These are phyloP conservation scores for Pangasius krempfi DNA, from an alignment of 2,797 vertebrate species.

Conservation along the genomic window DNA sequence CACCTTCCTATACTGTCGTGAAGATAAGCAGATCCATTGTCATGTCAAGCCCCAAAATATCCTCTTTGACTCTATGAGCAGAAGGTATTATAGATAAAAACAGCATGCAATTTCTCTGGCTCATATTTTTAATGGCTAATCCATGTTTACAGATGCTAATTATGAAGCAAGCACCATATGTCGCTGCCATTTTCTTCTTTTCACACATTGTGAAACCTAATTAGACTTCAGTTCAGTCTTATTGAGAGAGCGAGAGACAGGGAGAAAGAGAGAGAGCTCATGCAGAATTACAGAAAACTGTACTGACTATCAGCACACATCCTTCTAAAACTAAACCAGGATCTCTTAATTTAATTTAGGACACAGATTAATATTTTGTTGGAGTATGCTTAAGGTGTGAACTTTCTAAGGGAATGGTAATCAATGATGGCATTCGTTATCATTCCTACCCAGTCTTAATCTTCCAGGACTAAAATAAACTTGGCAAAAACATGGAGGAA, in stretches of 20 bases:
- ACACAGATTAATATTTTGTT: background rate
- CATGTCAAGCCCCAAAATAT: constrained; percentile 52
- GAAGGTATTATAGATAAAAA: constrained; percentile 68
- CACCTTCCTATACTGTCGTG: constrained; percentile 52
- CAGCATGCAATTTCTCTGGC: constrained; percentile 56
- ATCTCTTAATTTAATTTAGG: background rate
- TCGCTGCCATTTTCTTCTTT: constrained; percentile 69
- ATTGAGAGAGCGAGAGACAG: constrained; percentile 51
- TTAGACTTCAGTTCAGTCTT: constrained; percentile 67
- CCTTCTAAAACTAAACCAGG: background rate
- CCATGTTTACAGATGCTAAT: constrained; percentile 75
- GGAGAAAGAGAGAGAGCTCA: constrained; percentile 31
- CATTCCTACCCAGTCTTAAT: background rate
- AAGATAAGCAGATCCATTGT: constrained; percentile 66
- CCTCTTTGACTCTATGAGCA: constrained; percentile 70
- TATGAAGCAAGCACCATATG: constrained; percentile 74
- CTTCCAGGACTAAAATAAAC: background rate
- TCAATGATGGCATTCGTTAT: background rate
- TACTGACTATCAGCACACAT: background rate
- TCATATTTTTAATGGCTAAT: constrained; percentile 72
- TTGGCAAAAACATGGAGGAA: background rate
- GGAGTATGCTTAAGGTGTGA: background rate
- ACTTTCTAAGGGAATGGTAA: background rate
- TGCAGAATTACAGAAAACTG: constrained; percentile 48
- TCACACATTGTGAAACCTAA: constrained; percentile 70